Base-by-base conservation (phyloP, 2,113 vertebrate species). In the human region DNA sequence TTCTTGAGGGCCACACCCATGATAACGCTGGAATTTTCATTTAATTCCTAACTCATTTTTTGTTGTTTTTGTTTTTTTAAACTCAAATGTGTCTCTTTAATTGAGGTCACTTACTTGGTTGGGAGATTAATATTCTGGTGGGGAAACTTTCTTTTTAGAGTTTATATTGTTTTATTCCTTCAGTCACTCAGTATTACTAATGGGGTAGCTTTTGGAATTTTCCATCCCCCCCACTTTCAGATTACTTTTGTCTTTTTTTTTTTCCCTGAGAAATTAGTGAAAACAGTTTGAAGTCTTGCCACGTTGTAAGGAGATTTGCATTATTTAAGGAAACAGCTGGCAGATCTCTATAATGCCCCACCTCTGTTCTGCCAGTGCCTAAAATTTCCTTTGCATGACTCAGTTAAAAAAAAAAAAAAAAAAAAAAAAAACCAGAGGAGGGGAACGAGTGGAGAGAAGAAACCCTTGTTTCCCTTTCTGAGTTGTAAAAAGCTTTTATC, bases 271-370 rank as follows among this genome's bases (percentile, higher is more conserved):
- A 96, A 66, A 38, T 85, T 23, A 40, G 12, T 72, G 66, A n/a
- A 87, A 55, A 45, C 25, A 57, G 5, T 78, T 94, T 93, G 92
- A 35, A 93, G 61, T 43, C 4, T 75, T 75, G 88, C 12, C 40
- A 92, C 76, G 27, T 79, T 35, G 76, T 93, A 30, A 68, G 87
- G 87, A 89, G 1, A 1, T 61, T 1, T 0, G 66, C 0, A 0
- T 88, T 55, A 75, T 59, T 85, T 85, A 91, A 95, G 96, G 89
- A 84, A 98, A 89, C 20, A 10, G 48, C 93, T 90, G 85, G 50
- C 93, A 50, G 30, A 40, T 80, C 68, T 70, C 57, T 30, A 75
- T 32, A 20, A 79, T 45, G 68, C 92, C 17, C 50, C 72, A 43
- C 85, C 76, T 97, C 86, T 75, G 66, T 85, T 27, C 59, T 81